Percentiles rank a stretch among this genome's conserved stretches.
Conservation (phyloP, 2,888 invertebrate species). For the Pinctada fucata region DNA sequence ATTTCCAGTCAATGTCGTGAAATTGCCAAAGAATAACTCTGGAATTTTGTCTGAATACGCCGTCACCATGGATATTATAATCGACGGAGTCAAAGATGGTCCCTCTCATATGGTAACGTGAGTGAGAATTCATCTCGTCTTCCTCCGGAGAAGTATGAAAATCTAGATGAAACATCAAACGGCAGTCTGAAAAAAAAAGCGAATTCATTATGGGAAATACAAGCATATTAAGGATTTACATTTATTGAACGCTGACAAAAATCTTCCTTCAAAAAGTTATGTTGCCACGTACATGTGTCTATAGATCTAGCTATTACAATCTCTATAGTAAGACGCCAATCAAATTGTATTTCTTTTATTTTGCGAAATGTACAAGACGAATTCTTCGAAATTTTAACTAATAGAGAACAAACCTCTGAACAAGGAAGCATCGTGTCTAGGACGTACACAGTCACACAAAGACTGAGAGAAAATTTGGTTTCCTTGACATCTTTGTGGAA, state of each 20-base stretch:
- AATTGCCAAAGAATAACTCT: conserved; percentile 21
- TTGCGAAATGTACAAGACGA: too few species aligned
- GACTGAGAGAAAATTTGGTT: conserved; percentile 1
- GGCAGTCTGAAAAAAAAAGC: conserved; percentile 8
- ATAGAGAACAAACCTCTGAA: neutral
- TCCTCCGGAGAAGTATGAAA: conserved; percentile 9
- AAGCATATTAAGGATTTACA: too few species aligned
- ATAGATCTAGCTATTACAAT: too few species aligned
- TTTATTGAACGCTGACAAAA: too few species aligned
- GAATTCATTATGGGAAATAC: too few species aligned
- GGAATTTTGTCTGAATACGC: conserved; percentile 6
- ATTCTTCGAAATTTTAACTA: too few species aligned
- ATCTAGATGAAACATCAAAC: conserved; percentile 14
- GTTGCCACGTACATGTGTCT: too few species aligned
- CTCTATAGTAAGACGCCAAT: too few species aligned
- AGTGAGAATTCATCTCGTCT: too few species aligned
- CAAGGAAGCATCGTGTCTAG: neutral
- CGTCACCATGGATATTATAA: conserved; percentile 13
- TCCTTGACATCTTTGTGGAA: conserved; percentile 15
- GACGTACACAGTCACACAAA: conserved; percentile 1
- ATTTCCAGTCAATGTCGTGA: conserved; percentile 8
- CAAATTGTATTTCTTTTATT: too few species aligned
- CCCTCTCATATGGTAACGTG: neutral
- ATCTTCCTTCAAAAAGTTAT: too few species aligned
- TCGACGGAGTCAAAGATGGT: neutral